Evolutionary conservation across 2,888 invertebrate genomes (phyloP), one percentile per base, ranked within the genome.

Genomic region (Drosophila fungiperda): DNA sequence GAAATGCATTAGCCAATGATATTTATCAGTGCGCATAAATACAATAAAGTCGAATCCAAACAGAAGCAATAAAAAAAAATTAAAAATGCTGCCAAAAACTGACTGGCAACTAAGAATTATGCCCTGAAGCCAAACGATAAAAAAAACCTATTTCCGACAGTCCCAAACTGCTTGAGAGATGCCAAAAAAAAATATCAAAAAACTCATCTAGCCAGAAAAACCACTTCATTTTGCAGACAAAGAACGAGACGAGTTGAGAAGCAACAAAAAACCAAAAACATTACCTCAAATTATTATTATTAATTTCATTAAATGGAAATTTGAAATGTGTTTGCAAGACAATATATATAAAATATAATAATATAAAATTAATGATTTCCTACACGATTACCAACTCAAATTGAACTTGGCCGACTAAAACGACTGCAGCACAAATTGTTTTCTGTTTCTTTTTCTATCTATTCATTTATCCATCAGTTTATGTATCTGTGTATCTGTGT

Each of bases 191-290:
- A 2, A 12, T 48, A 60, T 55, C 62, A 49, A 26, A 15, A 55
- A 82, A 76, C 80, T 58, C 75, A 87, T 76, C 69, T 60, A 73
- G 76, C 81, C 68, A 78, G 79, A 71, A 73, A 76, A 78, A 78
- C 76, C 70, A 74, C 77, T 73, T 80, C 52, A 66, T 2, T 55
- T 45, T 23, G 61, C 45, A 69, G 58, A 70, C 73, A 78, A 78
- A 78, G 75, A 68, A 78, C 42, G 23, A 58, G 42, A 42, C 59
- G 55, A 38, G 1, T 29, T 58, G 54, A 67, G 64, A 68, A 69
- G 76, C 66, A 72, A 76, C 76, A 73, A 78, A 58, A 66, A 35
- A 20, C 7, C 1, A 15, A 60, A 38, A 57, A 42, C 15, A 58
- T 68, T 58, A 72, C 58, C 52, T 48, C 66, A 68, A 35, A 62